Evolutionary conservation across 2,797 vertebrate genomes (phyloP).

Genomic region (Melanotaenia nigrans): DNA sequence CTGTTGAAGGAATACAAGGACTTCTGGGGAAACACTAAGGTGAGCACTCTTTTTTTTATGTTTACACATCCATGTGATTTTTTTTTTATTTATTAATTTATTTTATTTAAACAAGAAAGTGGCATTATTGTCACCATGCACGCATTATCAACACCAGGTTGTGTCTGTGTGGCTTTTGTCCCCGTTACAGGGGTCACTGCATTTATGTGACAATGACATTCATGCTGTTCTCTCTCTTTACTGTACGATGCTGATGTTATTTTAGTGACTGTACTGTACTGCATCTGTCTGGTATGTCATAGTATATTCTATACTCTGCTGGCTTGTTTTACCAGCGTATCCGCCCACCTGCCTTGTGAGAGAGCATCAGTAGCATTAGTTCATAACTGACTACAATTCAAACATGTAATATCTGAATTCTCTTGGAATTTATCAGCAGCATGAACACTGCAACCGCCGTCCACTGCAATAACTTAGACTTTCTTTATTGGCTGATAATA

Average conservation of each 20-base stretch:
- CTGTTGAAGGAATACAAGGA: conserved; percentile 94
- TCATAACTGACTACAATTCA: not conserved
- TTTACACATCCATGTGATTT: not conserved
- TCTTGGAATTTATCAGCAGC: not conserved
- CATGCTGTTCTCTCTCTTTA: conserved; percentile 24
- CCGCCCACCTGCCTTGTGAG: not conserved
- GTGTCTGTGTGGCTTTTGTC: conserved; percentile 43
- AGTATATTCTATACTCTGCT: conserved; percentile 45
- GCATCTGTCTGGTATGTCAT: conserved; percentile 32
- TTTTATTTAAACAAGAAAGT: not conserved
- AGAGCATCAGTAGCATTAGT: conserved; percentile 3
- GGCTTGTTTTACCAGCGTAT: conserved; percentile 12
- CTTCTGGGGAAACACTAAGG: conserved; percentile 98
- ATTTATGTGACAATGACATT: conserved; percentile 53
- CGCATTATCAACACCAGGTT: not conserved
- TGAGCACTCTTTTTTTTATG: conserved; percentile 52
- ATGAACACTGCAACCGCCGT: accelerated
- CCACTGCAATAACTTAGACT: not conserved
- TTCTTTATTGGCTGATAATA: not conserved
- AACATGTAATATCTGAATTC: not conserved
- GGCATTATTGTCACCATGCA: not conserved
- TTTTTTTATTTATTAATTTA: not conserved
- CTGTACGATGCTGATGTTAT: conserved; percentile 40
- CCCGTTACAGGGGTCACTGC: conserved; percentile 36
- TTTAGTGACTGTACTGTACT: conserved; percentile 29